phyloP scores from a whole-genome alignment of 1,140 invertebrate genomes.

The Drosophila leontia region DNA sequence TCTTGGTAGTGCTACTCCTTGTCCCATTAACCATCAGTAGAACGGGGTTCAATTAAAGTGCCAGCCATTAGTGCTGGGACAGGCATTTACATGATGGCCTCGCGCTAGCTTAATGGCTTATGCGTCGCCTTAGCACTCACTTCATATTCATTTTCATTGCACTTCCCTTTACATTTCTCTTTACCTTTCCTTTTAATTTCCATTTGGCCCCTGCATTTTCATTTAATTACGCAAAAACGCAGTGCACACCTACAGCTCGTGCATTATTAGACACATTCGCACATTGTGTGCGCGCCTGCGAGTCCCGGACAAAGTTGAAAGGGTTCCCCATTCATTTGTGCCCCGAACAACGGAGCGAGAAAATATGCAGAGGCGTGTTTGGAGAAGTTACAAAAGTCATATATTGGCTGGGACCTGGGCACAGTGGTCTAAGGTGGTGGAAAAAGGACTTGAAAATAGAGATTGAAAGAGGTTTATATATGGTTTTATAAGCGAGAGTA shows the following conservation, averaged over 20 bases:
- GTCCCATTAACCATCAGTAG: constrained; percentile 35
- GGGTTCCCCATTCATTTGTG: constrained; percentile 59
- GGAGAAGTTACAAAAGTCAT: constrained; percentile 64
- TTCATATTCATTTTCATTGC: constrained; percentile 55
- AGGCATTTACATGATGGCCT: constrained; percentile 64
- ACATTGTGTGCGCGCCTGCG: constrained; percentile 28
- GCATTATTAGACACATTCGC: constrained; percentile 70
- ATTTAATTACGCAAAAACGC: constrained; percentile 74
- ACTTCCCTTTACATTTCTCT: no score
- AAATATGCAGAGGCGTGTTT: constrained; percentile 45
- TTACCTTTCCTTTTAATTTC: constrained; percentile 34
- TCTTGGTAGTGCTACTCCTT: constrained; percentile 1
- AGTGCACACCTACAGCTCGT: constrained; percentile 54
- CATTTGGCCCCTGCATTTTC: constrained; percentile 68
- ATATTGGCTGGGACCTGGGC: constrained; percentile 15
- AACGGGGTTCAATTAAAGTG: constrained; percentile 70
- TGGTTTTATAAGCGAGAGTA: no score
- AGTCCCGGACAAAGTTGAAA: constrained; percentile 52
- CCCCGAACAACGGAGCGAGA: constrained; percentile 12
- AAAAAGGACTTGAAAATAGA: neutral
- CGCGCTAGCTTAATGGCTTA: constrained; percentile 60
- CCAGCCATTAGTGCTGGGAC: constrained; percentile 66
- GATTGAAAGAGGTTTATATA: no score
- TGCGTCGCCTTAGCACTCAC: constrained; percentile 68
- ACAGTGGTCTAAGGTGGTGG: constrained; percentile 5